Percentiles rank a stretch among this genome's conserved stretches.
phyloP scores from a whole-genome alignment of 2,888 invertebrate genomes.

The Polydesmus complanatus region DNA sequence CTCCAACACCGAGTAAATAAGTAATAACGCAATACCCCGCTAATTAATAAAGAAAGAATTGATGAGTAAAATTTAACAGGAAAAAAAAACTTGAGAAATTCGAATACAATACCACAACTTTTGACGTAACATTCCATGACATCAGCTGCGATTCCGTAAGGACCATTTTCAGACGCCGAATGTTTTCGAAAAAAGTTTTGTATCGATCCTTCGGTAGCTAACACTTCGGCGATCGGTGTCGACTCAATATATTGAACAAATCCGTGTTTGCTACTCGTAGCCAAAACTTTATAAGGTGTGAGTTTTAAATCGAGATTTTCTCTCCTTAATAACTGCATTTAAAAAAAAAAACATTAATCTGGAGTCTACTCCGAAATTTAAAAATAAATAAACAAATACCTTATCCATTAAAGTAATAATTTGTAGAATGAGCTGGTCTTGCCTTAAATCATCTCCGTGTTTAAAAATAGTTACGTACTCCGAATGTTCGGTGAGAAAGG shows the following conservation, averaged over 20 bases:
- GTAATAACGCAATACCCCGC: conserved; percentile 98
- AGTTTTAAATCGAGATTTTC: conserved; percentile 94
- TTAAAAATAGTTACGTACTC: conserved; percentile 89
- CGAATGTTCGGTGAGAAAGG: conserved; percentile 66
- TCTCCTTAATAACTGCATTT: conserved; percentile 53
- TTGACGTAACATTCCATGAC: conserved; percentile 95
- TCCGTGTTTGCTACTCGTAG: conserved; percentile 86
- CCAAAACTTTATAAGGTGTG: conserved; percentile 88
- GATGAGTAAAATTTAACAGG: neutral
- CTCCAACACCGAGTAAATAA: conserved; percentile 91
- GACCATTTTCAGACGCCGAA: conserved; percentile 72
- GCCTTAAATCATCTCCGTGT: conserved; percentile 90
- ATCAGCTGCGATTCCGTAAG: conserved; percentile 80
- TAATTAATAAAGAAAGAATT: conserved; percentile 26
- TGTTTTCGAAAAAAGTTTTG: conserved; percentile 84
- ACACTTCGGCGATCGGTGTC: conserved; percentile 77
- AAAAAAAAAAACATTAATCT: neutral
- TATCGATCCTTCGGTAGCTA: conserved; percentile 73
- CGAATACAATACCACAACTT: conserved; percentile 54
- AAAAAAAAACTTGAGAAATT: neutral
- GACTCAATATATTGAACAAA: conserved; percentile 94
- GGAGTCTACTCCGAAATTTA: neutral
- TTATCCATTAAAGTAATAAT: conserved; percentile 97
- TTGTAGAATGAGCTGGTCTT: conserved; percentile 93
- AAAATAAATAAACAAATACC: conserved; percentile 23